Conservation (phyloP, 2,797 vertebrate species). For the Macroramphosus scolopax region DNA sequence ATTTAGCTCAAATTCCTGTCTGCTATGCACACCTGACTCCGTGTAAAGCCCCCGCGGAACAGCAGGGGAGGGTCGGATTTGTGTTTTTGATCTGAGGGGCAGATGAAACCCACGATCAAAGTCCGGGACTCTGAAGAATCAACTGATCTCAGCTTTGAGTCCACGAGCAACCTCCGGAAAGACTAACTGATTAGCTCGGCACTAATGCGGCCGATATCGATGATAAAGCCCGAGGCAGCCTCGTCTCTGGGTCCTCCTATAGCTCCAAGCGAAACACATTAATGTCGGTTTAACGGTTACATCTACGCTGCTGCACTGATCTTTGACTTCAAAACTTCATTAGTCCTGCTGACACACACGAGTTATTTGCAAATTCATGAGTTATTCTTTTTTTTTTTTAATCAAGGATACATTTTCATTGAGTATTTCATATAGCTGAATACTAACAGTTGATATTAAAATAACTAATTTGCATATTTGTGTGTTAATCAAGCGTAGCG, state of each 20-base stretch:
- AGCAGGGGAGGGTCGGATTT: conserved; percentile 45
- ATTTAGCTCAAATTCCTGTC: conserved; percentile 55
- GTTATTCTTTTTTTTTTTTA: no score
- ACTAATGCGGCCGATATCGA: conserved; percentile 58
- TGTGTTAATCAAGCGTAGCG: no score
- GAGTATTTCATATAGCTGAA: no score
- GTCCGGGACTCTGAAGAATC: conserved; percentile 51
- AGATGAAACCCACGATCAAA: conserved; percentile 68
- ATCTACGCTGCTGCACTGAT: conserved; percentile 2
- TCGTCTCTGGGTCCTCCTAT: conserved; percentile 19
- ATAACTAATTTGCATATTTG: no score
- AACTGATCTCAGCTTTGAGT: conserved; percentile 59
- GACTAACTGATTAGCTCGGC: conserved; percentile 59
- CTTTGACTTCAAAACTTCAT: no score
- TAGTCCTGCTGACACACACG: no score
- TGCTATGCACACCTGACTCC: conserved; percentile 59
- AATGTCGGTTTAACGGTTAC: conserved; percentile 22
- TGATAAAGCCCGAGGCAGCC: conserved; percentile 39
- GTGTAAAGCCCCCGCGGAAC: conserved; percentile 32
- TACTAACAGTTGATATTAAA: no score
- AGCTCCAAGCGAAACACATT: conserved; percentile 20
- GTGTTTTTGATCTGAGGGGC: conserved; percentile 56
- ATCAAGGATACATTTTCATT: no score
- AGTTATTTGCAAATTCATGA: no score
- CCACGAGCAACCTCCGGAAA: conserved; percentile 47